Conservation (phyloP, 2,113 vertebrate species). For the Lophotis ruficrista region DNA sequence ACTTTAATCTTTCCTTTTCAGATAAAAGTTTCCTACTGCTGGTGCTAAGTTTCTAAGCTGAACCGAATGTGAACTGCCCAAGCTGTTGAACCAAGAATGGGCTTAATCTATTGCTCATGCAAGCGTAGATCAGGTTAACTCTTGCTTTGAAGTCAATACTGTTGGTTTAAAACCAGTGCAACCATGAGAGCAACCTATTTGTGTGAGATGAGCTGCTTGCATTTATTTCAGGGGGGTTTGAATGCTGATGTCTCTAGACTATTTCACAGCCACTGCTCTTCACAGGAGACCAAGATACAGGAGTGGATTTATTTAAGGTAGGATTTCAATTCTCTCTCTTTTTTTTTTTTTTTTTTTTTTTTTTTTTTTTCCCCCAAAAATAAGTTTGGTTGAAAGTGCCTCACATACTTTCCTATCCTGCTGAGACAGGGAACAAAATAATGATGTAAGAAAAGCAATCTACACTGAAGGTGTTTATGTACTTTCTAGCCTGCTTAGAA, state of each 20-base stretch:
- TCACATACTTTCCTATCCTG: background rate
- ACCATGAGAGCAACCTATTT: background rate
- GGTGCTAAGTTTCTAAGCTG: background rate
- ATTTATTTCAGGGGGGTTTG: background rate
- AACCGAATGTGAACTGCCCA: background rate
- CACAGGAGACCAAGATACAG: background rate
- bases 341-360: background rate
- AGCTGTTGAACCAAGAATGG: background rate
- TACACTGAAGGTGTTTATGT: background rate
- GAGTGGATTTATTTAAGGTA: constrained; percentile 34
- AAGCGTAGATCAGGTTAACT: background rate
- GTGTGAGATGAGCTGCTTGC: background rate
- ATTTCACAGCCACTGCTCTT: background rate
- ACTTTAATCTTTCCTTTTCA: background rate
- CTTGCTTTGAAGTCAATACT: background rate
- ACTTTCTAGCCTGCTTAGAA: background rate
- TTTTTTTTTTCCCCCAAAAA: background rate
- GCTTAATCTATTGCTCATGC: background rate
- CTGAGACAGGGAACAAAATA: background rate
- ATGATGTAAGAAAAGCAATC: background rate
- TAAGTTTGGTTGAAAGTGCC: background rate
- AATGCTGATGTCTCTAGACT: background rate
- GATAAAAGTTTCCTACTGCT: background rate
- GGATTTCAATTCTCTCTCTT: background rate
- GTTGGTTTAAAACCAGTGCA: background rate